Evolutionary conservation across 1,140 invertebrate genomes (phyloP).

Genomic region (Drosophila mauritiana): DNA sequence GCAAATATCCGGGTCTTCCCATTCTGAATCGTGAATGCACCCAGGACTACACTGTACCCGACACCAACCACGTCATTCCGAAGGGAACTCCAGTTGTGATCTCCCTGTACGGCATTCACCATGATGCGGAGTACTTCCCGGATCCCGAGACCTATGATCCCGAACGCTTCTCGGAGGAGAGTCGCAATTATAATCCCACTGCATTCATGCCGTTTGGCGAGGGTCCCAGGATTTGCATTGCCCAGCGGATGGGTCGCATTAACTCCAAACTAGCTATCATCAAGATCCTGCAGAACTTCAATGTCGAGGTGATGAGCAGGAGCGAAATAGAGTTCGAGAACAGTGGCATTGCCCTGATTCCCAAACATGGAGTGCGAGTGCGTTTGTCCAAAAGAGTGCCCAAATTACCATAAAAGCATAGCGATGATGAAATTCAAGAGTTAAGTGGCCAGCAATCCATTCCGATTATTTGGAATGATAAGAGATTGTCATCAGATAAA

Average conservation of each 20-base stretch:
- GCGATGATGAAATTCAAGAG: background rate
- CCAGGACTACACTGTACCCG: constrained; percentile 83
- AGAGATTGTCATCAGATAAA: background rate
- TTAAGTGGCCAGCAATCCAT: background rate
- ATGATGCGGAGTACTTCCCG: constrained; percentile 87
- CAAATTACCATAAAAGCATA: background rate
- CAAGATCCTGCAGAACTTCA: constrained; percentile 65
- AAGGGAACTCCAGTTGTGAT: constrained; percentile 85
- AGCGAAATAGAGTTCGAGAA: constrained; percentile 50
- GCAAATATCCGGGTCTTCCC: constrained; percentile 87
- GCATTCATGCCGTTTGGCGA: constrained; percentile 89
- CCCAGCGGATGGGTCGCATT: constrained; percentile 63
- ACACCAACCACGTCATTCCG: constrained; percentile 78
- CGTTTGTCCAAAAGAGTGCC: constrained; percentile 56
- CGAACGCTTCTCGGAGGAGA: constrained; percentile 86
- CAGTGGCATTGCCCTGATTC: constrained; percentile 50
- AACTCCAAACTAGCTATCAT: constrained; percentile 66
- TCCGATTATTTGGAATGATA: constrained; percentile 2
- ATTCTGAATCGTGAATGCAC: constrained; percentile 85
- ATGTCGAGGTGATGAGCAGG: constrained; percentile 62
- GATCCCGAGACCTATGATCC: constrained; percentile 89
- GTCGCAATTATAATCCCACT: constrained; percentile 70
- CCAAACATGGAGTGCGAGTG: constrained; percentile 67
- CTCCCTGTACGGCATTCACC: constrained; percentile 84
- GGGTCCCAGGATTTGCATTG: constrained; percentile 87